Evolutionary conservation across 2,888 invertebrate genomes (phyloP), one percentile per base, ranked within the genome.

Genomic region (Cacoxenus indagator): DNA sequence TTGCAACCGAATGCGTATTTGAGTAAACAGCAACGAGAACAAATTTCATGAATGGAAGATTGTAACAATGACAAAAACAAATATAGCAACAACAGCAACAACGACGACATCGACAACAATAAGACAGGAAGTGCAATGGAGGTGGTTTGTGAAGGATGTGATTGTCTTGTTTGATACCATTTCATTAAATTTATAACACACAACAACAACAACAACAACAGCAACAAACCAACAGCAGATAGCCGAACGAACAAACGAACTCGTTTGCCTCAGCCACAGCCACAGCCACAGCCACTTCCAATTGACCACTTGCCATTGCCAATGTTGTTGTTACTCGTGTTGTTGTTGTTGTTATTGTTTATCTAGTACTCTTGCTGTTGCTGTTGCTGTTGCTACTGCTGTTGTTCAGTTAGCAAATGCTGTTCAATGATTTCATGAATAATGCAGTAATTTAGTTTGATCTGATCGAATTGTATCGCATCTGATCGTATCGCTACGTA

Each of bases 21-120:
- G 61, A 43, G 61, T 55, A 67, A 31, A 46, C 68, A 69, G 67
- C 68, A 64, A 62, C 61, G 77, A 81, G 82, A 82, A 82, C 83
- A 83, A 80, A 80, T 80, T 80, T 80, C 83, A 80, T 80, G 83
- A 80, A 80, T 80, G 80, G 83, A 80, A 80, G 83, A 80, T 80
- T 80, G 83, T 27, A 37, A 29, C 66, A 62, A 24, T n/a, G 27
- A n/a, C 59, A 55, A 4, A 24, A 37, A 19, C 66, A 62, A 37
- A 11, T 37, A 22, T 37, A 55, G 14, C 26, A 61, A 45, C 43
- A 57, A 5, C 57, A 62, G 43, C 61, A 62, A 43, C 61, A 62
- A 62, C 14, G 29, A 27, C 27, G 11, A 61, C 17, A 57, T 29
- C 45, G 14, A 43, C 27, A 64, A 46, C 48, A 17, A 57, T 57